These are phyloP conservation scores for Elysia chlorotica DNA, from an alignment of 1,140 invertebrate genomes.

Conservation along the genomic window DNA sequence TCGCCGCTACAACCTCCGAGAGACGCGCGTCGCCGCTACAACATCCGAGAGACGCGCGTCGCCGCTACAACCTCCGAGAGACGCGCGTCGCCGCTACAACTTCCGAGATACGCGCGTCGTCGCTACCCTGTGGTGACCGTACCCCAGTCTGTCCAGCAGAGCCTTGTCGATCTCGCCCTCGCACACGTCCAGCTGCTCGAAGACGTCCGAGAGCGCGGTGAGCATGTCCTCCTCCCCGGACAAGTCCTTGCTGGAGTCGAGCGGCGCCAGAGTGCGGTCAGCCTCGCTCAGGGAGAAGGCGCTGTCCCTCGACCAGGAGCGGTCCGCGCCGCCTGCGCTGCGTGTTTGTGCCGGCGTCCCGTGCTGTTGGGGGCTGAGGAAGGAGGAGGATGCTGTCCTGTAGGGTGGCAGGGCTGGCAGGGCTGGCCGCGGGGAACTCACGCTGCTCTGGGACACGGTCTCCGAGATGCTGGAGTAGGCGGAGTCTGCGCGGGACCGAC, in stretches of 20 bases:
- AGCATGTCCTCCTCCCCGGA: constrained; percentile 13
- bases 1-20: no score
- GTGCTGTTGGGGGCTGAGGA: not conserved
- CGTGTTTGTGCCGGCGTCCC: not conserved
- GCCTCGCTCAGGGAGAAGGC: constrained; percentile 8
- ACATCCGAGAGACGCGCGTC: no score
- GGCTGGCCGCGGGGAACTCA: not conserved
- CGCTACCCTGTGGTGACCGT: constrained; percentile 15
- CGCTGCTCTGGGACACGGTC: not conserved
- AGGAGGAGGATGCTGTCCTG: not conserved
- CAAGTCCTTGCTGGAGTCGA: not conserved
- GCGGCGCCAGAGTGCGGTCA: not conserved
- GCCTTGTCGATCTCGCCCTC: constrained; percentile 25
- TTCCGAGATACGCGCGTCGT: no score
- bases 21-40: no score
- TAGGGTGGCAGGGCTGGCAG: not conserved
- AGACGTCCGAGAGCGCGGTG: constrained; percentile 16
- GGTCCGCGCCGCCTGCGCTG: not conserved
- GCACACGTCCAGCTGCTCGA: constrained; percentile 25
- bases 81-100: no score
- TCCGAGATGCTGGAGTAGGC: constrained; percentile 22
- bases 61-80: no score
- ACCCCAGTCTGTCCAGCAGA: constrained; percentile 10
- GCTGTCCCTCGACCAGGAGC: constrained; percentile 6
- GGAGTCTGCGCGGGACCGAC: not conserved